phyloP scores from a whole-genome alignment of 2,797 vertebrate species.

The Sphenopsis melanotis region DNA sequence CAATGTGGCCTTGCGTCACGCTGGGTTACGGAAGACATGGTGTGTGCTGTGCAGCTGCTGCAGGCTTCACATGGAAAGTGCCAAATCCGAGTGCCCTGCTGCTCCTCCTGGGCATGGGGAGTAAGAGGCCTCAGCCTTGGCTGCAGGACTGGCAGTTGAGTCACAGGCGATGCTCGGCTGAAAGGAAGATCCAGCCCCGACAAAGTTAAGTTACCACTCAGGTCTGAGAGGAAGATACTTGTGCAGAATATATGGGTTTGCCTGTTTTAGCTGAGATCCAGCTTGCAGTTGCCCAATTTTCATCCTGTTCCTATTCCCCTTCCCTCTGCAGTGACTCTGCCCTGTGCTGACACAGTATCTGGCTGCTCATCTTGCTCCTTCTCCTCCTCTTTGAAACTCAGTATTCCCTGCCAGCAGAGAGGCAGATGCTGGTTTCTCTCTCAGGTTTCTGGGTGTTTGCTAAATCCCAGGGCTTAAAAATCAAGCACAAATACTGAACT shows the following conservation, averaged over 20 bases:
- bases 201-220: background rate
- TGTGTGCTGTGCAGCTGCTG: background rate
- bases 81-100: background rate
- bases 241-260: background rate
- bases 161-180: background rate
- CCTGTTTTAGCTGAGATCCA: background rate
- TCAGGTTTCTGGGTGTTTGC: background rate
- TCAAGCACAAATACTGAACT: background rate
- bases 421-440: background rate
- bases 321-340: background rate
- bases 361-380: background rate
- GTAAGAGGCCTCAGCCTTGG: background rate
- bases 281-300: background rate
- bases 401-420: background rate
- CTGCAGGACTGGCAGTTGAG: background rate
- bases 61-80: background rate
- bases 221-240: background rate
- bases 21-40: background rate
- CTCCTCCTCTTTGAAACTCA: background rate
- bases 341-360: background rate
- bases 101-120: background rate
- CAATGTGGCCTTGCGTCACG: background rate
- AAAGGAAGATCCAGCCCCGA: background rate
- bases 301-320: background rate
- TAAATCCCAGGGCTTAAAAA: background rate